Percentiles rank a stretch among this genome's conserved stretches.
phyloP scores from a whole-genome alignment of 2,888 invertebrate genomes.

The Metalampra italica region DNA sequence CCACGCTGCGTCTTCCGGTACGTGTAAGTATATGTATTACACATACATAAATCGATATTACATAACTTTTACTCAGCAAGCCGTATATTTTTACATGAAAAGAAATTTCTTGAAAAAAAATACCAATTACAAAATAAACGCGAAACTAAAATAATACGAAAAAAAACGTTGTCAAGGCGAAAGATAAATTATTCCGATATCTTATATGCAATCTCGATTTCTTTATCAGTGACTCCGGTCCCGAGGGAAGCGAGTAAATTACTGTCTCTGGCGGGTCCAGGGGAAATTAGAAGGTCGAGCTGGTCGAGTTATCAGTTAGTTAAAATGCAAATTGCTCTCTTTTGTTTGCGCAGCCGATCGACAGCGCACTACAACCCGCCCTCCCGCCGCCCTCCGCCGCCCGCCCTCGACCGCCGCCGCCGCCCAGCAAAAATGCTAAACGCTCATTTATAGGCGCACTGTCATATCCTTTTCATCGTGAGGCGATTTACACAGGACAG shows the following conservation, averaged over 20 bases:
- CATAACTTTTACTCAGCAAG: no score
- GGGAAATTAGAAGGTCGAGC: conserved; percentile 51
- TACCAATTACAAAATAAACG: no score
- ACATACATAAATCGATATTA: no score
- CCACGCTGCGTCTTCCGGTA: no score
- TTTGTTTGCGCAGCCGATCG: conserved; percentile 62
- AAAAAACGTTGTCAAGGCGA: conserved; percentile 33
- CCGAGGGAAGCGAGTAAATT: conserved; percentile 49
- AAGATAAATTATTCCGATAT: conserved; percentile 35
- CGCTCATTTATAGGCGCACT: conserved; percentile 58
- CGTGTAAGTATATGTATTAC: no score
- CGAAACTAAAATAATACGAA: conserved; percentile 21
- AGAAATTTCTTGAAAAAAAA: no score
- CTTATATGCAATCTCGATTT: conserved; percentile 16
- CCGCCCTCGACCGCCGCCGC: conserved; percentile 14
- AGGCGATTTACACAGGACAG: conserved; percentile 25
- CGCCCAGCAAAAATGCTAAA: conserved; percentile 56
- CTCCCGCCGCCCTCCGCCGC: no score
- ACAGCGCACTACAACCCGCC: conserved; percentile 35
- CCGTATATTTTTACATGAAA: no score
- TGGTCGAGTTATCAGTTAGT: conserved; percentile 66
- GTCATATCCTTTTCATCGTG: conserved; percentile 36
- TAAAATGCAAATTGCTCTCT: conserved; percentile 72
- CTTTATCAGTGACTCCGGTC: conserved; percentile 38
- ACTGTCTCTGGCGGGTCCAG: conserved; percentile 43